Evolutionary conservation across 2,797 vertebrate species (phyloP).

Genomic region (Ficedula albicollis): DNA sequence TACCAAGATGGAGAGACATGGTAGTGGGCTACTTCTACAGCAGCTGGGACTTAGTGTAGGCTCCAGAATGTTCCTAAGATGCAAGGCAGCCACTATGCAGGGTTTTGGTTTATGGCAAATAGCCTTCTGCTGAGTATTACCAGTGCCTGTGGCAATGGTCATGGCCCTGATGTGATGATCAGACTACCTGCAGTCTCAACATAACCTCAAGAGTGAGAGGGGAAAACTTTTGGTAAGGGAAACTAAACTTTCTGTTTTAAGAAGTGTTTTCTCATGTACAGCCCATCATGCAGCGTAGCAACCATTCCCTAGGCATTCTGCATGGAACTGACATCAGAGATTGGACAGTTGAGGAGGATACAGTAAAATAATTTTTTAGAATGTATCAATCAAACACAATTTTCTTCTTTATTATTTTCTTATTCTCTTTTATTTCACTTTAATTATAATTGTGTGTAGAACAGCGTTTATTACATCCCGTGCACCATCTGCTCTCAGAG

Average conservation of each 20-base stretch:
- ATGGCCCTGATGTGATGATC: neutral
- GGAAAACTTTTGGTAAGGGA: neutral
- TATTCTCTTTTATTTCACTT: neutral
- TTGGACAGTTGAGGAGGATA: neutral
- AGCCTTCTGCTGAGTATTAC: neutral
- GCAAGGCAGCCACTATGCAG: neutral
- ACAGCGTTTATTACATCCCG: neutral
- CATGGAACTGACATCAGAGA: neutral
- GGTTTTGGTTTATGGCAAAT: neutral
- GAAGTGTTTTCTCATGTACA: neutral
- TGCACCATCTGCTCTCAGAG: neutral
- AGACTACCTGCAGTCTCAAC: neutral
- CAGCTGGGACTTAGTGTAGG: neutral
- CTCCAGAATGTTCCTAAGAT: neutral
- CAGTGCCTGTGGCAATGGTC: neutral
- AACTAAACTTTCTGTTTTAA: neutral
- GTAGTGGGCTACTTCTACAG: neutral
- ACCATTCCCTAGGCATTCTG: neutral
- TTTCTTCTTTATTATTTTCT: neutral
- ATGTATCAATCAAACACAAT: neutral
- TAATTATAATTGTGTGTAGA: neutral
- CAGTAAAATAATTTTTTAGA: neutral
- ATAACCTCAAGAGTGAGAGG: neutral
- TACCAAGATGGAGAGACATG: neutral
- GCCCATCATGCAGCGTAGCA: accelerated